Conservation (phyloP, 2,113 vertebrate species). For the Mesoclemmys tuberculata region DNA sequence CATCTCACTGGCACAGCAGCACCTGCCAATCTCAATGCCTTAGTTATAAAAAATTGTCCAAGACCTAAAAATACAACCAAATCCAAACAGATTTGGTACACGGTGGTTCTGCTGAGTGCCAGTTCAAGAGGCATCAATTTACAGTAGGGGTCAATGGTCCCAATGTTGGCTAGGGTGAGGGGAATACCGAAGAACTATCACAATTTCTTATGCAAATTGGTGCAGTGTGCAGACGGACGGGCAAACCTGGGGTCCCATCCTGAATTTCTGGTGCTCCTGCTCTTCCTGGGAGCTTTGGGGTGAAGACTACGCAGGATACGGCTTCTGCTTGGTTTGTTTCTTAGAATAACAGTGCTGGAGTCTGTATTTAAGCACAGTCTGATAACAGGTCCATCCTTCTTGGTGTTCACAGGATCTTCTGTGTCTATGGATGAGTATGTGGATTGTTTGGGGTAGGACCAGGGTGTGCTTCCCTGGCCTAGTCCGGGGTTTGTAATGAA, state of each 20-base stretch:
- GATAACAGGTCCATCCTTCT: not conserved
- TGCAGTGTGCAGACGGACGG: not conserved
- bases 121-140: not conserved
- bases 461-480: conserved; percentile 12
- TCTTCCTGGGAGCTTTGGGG: not conserved
- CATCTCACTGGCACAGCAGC: not conserved
- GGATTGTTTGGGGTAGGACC: conserved; percentile 34
- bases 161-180: not conserved
- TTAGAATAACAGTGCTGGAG: not conserved
- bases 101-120: not conserved
- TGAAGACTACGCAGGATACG: not conserved
- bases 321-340: not conserved
- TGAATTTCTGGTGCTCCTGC: not conserved
- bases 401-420: not conserved
- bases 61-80: not conserved
- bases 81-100: not conserved
- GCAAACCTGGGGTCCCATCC: not conserved
- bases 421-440: conserved; percentile 34
- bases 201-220: not conserved
- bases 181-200: no score
- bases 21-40: not conserved
- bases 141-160: not conserved
- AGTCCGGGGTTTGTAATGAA: conserved; percentile 28
- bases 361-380: conserved; percentile 26
- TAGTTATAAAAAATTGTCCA: not conserved